A percentile compares a stretch with the other conserved stretches of the same genome.
Evolutionary conservation across 1,140 invertebrate species (phyloP).

Genomic region (Vanessa tameamea): DNA sequence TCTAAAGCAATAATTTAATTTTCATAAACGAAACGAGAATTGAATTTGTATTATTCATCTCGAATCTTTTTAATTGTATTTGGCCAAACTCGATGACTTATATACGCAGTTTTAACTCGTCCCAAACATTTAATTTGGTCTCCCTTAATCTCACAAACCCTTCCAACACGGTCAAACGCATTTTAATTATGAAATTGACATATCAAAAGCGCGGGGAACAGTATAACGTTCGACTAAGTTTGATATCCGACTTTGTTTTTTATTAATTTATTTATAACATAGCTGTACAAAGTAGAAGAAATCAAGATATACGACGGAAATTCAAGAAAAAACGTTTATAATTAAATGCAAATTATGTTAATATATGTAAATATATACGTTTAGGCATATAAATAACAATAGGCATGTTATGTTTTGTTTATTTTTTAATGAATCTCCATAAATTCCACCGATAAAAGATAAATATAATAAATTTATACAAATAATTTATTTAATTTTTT

Average conservation of each 20-base stretch:
- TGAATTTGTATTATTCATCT: slow-evolving; percentile 58
- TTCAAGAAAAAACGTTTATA: no score
- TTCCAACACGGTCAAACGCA: slow-evolving; percentile 75
- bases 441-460: no score
- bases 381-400: no score
- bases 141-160: slow-evolving; percentile 66
- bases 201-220: slow-evolving; percentile 59
- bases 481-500: no score
- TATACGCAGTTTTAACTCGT: slow-evolving; percentile 56
- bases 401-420: no score
- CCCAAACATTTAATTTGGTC: slow-evolving; percentile 69
- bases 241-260: not conserved
- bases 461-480: no score
- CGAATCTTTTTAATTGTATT: slow-evolving; percentile 69
- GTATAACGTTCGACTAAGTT: slow-evolving; percentile 32
- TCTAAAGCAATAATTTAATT: not conserved
- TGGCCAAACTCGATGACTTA: slow-evolving; percentile 62
- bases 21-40: slow-evolving; percentile 2
- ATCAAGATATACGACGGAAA: no score
- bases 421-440: no score
- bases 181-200: slow-evolving; percentile 81
- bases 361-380: no score
- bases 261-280: no score
- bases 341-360: no score
- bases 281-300: no score